phyloP scores from a whole-genome alignment of 2,888 invertebrate genomes.

The Eupithecia inturbata region DNA sequence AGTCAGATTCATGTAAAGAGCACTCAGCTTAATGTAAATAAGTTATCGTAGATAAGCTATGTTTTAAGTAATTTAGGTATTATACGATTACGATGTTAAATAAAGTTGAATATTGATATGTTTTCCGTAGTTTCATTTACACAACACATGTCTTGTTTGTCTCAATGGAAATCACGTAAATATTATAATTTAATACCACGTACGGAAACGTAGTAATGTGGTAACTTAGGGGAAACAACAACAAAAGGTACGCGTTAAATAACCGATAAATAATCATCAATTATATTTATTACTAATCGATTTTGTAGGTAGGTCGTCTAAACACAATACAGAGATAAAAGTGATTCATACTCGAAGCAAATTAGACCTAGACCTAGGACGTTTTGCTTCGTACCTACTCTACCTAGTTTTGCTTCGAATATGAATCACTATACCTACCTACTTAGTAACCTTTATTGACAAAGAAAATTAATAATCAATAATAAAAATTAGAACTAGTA shows the following conservation, averaged over 20 bases:
- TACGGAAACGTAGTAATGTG: too few species aligned
- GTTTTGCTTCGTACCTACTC: background rate
- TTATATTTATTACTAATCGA: background rate
- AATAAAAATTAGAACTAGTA: too few species aligned
- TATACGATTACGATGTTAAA: conserved; percentile 44
- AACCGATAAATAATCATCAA: too few species aligned
- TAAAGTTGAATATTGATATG: conserved; percentile 50
- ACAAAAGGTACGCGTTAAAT: too few species aligned
- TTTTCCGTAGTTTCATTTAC: conserved; percentile 52
- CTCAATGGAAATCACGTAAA: background rate
- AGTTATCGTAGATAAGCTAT: conserved; percentile 40
- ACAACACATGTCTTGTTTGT: background rate
- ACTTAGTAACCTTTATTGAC: too few species aligned
- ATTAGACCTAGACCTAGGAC: background rate
- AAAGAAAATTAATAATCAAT: too few species aligned
- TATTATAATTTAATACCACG: background rate
- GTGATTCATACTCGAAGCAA: background rate
- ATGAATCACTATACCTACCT: background rate
- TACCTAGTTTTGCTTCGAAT: background rate
- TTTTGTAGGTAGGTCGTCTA: background rate
- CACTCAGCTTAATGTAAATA: conserved; percentile 45
- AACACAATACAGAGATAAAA: background rate
- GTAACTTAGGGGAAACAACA: too few species aligned
- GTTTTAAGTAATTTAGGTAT: conserved; percentile 36
- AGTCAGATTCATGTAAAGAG: conserved; percentile 36